Percentiles rank a stretch among this genome's conserved stretches.
These are phyloP conservation scores for Psophia crepitans DNA, from an alignment of 2,113 vertebrate genomes.

Conservation along the genomic window DNA sequence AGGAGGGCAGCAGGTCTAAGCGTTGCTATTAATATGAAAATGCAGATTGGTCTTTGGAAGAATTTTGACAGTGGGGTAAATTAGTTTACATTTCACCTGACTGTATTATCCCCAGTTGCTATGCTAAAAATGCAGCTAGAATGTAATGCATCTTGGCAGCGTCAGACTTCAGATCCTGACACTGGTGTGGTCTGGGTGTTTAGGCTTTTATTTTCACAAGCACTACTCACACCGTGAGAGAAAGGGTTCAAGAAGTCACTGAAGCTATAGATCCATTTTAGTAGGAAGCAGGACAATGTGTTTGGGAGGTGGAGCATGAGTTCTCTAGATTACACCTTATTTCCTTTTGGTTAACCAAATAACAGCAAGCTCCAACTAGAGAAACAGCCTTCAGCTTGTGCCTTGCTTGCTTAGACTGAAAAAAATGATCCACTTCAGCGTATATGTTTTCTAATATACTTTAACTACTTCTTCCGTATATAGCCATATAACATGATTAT, in stretches of 20 bases:
- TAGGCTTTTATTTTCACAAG: constrained; percentile 13
- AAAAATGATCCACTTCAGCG: background rate
- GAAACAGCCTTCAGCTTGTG: background rate
- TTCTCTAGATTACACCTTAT: background rate
- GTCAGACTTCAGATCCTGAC: constrained; percentile 9
- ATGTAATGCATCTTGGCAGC: background rate
- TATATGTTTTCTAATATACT: constrained; percentile 46
- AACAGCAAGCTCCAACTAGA: background rate
- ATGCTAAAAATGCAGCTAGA: constrained; percentile 47
- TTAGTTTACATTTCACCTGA: constrained; percentile 63
- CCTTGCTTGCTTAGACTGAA: background rate
- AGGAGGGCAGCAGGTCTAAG: background rate
- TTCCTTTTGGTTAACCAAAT: constrained; percentile 24
- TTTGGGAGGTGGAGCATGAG: background rate
- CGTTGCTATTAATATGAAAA: constrained; percentile 29
- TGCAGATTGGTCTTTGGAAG: constrained; percentile 8
- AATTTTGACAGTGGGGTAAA: constrained; percentile 54
- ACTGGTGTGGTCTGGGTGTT: background rate
- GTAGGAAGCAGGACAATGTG: background rate
- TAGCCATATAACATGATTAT: constrained; percentile 44
- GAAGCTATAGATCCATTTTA: background rate
- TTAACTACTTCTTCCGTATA: background rate
- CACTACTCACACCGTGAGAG: background rate
- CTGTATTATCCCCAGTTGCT: constrained; percentile 34
- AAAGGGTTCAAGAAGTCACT: constrained; percentile 28